Conservation (phyloP, 2,797 vertebrate species). For the Vipera ursinii region DNA sequence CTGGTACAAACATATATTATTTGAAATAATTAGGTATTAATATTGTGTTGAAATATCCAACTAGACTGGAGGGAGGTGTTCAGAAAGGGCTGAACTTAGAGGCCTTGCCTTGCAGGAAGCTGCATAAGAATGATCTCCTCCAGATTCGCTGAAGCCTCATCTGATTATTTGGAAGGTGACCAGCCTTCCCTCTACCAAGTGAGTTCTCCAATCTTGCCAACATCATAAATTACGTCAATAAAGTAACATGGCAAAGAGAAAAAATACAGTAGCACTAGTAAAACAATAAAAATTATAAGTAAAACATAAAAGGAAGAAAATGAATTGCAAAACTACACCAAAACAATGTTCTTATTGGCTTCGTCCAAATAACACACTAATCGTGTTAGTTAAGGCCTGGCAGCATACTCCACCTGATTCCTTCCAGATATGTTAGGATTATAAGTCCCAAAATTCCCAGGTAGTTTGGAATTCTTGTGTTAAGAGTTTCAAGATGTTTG, state of each 20-base stretch:
- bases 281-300: background rate
- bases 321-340: background rate
- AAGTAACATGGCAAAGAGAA: background rate
- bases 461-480: background rate
- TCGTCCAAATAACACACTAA: background rate
- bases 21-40: constrained; percentile 28
- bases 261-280: background rate
- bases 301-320: background rate
- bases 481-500: background rate
- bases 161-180: background rate
- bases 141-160: background rate
- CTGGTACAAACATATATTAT: background rate
- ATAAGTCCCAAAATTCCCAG: background rate
- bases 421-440: background rate
- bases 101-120: background rate
- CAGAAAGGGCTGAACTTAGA: background rate
- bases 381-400: background rate
- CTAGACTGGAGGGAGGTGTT: background rate
- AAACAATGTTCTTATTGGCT: background rate
- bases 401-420: background rate
- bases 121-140: background rate
- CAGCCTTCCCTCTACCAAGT: background rate
- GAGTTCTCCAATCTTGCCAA: background rate
- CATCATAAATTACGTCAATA: background rate
- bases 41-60: background rate